phyloP scores from a whole-genome alignment of 2,113 vertebrate genomes.

The Lepus timidus region DNA sequence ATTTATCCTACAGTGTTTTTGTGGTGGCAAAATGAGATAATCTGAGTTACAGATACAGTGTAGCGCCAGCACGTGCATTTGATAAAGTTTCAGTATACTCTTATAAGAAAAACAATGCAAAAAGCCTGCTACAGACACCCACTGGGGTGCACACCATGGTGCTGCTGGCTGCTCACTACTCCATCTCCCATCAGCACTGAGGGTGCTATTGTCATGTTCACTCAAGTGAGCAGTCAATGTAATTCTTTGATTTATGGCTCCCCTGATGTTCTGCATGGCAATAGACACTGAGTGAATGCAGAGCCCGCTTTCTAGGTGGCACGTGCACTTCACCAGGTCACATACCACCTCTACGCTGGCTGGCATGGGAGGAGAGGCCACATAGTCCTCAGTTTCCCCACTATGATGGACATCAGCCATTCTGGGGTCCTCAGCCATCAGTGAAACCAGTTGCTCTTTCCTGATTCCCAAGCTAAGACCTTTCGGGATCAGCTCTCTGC shows the following conservation, averaged over 20 bases:
- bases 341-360: background rate
- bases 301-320: background rate
- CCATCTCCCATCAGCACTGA: background rate
- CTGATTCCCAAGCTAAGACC: background rate
- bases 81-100: background rate
- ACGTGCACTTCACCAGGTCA: background rate
- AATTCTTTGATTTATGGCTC: slow-evolving; percentile 40
- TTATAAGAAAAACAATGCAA: background rate
- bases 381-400: no score
- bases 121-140: background rate
- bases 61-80: background rate
- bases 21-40: background rate
- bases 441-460: background rate
- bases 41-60: background rate
- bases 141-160: accelerated
- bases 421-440: background rate
- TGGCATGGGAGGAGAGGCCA: background rate
- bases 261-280: slow-evolving; percentile 2
- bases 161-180: no score
- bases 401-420: background rate
- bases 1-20: background rate
- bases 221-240: background rate
- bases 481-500: background rate
- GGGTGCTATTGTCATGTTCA: background rate
- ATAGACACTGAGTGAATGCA: background rate